Evolutionary conservation across 2,113 vertebrate species (phyloP).

Genomic region (Myrmecophaga tridactyla): DNA sequence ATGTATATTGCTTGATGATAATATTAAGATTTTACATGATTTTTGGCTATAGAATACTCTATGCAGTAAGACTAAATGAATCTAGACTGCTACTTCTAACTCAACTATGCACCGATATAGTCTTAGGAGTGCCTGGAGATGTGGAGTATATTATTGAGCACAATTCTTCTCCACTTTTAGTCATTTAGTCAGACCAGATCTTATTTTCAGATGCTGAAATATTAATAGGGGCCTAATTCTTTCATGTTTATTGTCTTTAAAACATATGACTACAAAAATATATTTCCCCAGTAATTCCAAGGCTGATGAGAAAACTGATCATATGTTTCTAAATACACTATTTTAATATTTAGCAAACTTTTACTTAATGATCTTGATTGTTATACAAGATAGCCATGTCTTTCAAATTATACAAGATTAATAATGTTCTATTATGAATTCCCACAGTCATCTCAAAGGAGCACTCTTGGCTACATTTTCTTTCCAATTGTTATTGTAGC

Average conservation of each 20-base stretch:
- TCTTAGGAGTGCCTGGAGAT: not conserved
- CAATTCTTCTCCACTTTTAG: not conserved
- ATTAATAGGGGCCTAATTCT: not conserved
- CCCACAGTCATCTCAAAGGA: not conserved
- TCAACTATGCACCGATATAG: not conserved
- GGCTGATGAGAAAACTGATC: not conserved
- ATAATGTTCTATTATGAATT: not conserved
- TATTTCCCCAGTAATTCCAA: not conserved
- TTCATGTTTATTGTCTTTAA: not conserved
- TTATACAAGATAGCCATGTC: no score
- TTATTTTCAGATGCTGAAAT: not conserved
- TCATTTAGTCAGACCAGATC: not conserved
- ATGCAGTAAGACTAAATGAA: not conserved
- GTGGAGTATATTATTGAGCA: not conserved
- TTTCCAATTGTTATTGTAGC: not conserved
- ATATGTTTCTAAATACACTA: not conserved
- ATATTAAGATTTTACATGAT: not conserved
- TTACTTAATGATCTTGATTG: not conserved
- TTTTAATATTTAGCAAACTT: not conserved
- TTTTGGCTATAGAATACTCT: not conserved
- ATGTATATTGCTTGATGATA: not conserved
- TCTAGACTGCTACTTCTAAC: not conserved
- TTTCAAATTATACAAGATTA: no score
- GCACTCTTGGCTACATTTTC: fast-evolving
- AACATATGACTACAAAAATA: not conserved